Evolutionary conservation across 2,888 invertebrate genomes (phyloP), one percentile per base, ranked within the genome.

Genomic region (Drosophila prostipennis): DNA sequence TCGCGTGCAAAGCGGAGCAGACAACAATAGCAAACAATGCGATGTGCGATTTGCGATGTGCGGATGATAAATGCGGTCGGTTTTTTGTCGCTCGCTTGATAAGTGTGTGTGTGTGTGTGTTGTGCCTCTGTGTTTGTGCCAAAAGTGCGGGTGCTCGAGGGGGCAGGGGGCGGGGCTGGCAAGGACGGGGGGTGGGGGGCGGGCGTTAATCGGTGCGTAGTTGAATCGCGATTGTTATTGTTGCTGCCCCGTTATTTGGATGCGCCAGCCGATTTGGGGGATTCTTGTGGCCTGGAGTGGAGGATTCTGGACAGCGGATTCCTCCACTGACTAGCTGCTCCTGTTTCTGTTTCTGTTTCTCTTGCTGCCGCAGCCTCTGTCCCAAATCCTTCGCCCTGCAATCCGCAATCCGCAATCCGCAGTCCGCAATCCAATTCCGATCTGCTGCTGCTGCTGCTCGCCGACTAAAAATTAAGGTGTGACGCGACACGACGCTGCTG

Each of bases 1-100:
- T 71, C 59, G 72, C 59, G 45, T 56, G 55, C 32, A 29, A 53
- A 73, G 14, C 48, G 58, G 43, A 80, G 82, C 77, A 87, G 81
- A 81, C 88, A 87, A 81, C 81, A 81, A 81, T 77, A 81, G 81
- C 88, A 85, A 77, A 78, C 84, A 78, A 80, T 76, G 87, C 48
- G 48, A 61, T 52, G 60, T 40, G 46, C 45, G 42, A 45, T 45
- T 23, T 45, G 43, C 43, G 61, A 64, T 49, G 54, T 57, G 49
- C 64, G 64, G 65, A 73, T 71, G 74, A 71, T 71, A 73, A 71
- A 74, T 71, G 67, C 65, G 53, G 63, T 69, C 61, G 65, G 46
- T 65, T 55, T 46, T 32, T 46, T 46, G 69, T 68, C 69, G 68
- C 39, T 69, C 65, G 72, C 72, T 65, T 81, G 86, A 87, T 87